Percentiles rank a stretch among this genome's conserved stretches.
Evolutionary conservation across 2,113 vertebrate genomes (phyloP).

Genomic region (Melanocharis versteri): DNA sequence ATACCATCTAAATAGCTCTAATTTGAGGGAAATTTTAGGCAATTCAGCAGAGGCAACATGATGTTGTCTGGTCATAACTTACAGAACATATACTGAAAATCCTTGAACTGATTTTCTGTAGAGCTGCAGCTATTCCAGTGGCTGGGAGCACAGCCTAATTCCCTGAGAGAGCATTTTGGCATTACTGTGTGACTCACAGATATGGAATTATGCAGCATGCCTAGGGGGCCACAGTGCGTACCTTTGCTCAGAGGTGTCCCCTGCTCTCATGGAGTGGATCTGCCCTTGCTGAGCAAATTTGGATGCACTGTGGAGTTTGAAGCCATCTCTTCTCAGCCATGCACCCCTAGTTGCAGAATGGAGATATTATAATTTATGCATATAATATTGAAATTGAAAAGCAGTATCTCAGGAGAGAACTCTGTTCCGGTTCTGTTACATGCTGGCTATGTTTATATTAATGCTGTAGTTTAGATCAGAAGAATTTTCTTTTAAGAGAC

Average conservation of each 20-base stretch:
- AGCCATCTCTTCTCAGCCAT: not conserved
- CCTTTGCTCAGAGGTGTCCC: not conserved
- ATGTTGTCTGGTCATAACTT: not conserved
- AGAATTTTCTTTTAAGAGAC: not conserved
- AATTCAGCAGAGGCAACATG: not conserved
- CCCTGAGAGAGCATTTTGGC: not conserved
- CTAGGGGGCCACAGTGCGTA: fast-evolving
- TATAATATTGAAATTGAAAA: not conserved
- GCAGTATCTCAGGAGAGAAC: not conserved
- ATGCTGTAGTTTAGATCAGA: not conserved
- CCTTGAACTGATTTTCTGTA: not conserved
- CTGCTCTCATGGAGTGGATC: not conserved
- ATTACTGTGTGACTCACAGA: not conserved
- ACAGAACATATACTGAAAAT: not conserved
- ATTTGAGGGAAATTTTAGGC: not conserved
- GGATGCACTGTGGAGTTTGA: fast-evolving
- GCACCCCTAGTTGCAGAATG: not conserved
- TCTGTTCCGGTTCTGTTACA: not conserved
- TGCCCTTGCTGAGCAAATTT: not conserved
- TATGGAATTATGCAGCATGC: not conserved
- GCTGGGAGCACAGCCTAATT: not conserved
- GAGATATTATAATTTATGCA: not conserved
- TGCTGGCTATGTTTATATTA: not conserved
- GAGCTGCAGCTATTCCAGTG: not conserved
- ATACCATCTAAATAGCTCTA: not conserved